Evolutionary conservation across 2,113 vertebrate species (phyloP), one percentile per base, ranked within the genome.

Genomic region (Phalacrocorax aristotelis): DNA sequence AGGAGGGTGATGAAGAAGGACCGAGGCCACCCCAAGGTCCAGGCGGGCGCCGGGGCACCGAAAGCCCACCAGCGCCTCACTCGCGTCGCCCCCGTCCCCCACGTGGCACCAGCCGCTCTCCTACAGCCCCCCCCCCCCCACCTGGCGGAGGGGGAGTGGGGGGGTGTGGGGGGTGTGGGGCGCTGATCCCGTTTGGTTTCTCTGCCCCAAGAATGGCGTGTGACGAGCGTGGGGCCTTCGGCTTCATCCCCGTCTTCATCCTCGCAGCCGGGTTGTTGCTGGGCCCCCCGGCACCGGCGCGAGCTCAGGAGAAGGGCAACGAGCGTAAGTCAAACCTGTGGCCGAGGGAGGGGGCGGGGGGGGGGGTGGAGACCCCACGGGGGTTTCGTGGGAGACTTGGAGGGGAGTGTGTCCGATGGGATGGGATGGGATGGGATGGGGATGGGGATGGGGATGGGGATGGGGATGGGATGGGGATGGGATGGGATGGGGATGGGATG

Each of bases 321-420:
- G 42, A 64, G 26, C 9, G 89, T 91, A 61, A 91, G 89, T 79
- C 65, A 2, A 18, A 6, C 2, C 13, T 6, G 36, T 5, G 74
- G 58, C 16, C 10, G 88, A n/a, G n/a, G n/a, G n/a, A n/a, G 29
- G 7, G 42, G n/a, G 20, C 16, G 13, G 88, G 23, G 7, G 42
- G n/a, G 20, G 54, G 49, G 52, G 36, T 4, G 61, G 83, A 36
- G 69, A 26, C 14, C 6, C 20, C 23, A 2, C 3, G 11, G 42
- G 38, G 1, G 26, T 30, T 36, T 30, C 20, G 6, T 1, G 12
- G 30, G 14, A 6, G 2, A 7, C 18, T 49, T 0, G 15, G 2
- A 20, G 34, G 51, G 38, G 52, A 11, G 16, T 0, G n/a, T 29
- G 13, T 10, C 62, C 34, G 3, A 8, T 17, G 66, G 60, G 61